Evolutionary conservation across 2,797 vertebrate genomes (phyloP).

Genomic region (Sebastes vulpes): DNA sequence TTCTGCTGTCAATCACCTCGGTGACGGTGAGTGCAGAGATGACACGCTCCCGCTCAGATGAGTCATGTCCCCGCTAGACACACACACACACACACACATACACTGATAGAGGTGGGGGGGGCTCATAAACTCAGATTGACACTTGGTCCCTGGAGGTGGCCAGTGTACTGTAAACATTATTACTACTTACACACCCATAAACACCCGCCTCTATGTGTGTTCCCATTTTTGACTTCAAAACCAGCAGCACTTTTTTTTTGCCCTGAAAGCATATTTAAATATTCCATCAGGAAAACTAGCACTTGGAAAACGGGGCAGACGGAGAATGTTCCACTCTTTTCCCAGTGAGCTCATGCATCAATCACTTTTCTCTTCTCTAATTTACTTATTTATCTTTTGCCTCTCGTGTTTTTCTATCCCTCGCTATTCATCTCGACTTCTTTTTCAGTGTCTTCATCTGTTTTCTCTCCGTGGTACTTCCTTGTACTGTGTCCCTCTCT

Average conservation of each 20-base stretch:
- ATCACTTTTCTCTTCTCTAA: conserved; percentile 17
- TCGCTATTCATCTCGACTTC: not conserved
- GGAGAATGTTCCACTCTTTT: not conserved
- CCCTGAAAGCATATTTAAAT: conserved; percentile 50
- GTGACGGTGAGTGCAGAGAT: conserved; percentile 36
- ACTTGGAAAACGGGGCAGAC: conserved; percentile 29
- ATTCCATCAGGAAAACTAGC: conserved; percentile 34
- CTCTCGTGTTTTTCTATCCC: conserved; percentile 3
- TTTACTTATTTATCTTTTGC: conserved; percentile 38
- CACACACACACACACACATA: not conserved
- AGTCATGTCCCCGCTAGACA: conserved; percentile 28
- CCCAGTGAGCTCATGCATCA: conserved; percentile 12
- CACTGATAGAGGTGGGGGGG: not conserved
- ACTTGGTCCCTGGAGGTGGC: conserved; percentile 46
- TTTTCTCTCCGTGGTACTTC: not conserved
- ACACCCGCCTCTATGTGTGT: not conserved
- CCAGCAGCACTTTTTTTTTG: conserved; percentile 11
- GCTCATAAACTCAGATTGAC: conserved; percentile 48
- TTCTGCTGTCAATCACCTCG: conserved; percentile 72
- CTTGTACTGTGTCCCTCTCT: not conserved
- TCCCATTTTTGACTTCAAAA: conserved; percentile 8
- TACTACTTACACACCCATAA: conserved; percentile 1
- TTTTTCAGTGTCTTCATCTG: not conserved
- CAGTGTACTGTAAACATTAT: conserved; percentile 51
- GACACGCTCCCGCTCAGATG: conserved; percentile 20